A percentile compares a stretch with the other conserved stretches of the same genome.
These are phyloP conservation scores for Hystrix brachyura DNA, from an alignment of 2,113 vertebrate species.

Conservation along the genomic window DNA sequence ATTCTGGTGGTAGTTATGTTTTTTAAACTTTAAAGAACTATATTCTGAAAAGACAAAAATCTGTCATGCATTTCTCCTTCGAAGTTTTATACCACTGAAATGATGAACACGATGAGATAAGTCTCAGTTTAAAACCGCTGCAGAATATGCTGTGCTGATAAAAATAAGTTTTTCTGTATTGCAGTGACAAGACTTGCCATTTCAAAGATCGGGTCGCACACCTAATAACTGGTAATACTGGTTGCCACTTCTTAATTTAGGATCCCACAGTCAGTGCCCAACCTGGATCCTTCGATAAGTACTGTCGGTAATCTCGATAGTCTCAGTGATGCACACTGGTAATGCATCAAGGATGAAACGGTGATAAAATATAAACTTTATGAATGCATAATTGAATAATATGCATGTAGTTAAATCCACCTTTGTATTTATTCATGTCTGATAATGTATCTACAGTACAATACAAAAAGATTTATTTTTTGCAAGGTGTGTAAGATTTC, in stretches of 20 bases:
- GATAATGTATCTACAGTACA: not conserved
- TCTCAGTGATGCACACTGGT: not conserved
- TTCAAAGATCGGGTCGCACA: not conserved
- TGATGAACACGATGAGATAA: not conserved
- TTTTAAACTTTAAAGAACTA: not conserved
- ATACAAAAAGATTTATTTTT: not conserved
- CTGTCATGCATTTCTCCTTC: not conserved
- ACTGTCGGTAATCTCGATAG: no score
- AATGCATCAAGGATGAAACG: not conserved
- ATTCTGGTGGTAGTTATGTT: not conserved
- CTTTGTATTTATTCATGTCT: not conserved
- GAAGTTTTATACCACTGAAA: not conserved
- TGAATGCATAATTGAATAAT: not conserved
- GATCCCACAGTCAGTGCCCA: not conserved
- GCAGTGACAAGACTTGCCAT: not conserved
- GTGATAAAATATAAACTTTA: not conserved
- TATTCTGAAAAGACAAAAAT: not conserved
- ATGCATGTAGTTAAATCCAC: not conserved
- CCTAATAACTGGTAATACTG: not conserved
- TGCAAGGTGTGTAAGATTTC: not conserved
- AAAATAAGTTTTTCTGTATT: not conserved
- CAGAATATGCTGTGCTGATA: not conserved
- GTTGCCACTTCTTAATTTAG: not conserved
- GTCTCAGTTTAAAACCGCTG: not conserved
- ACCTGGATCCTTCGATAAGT: not conserved